Evolutionary conservation across 2,113 vertebrate species (phyloP).

Genomic region (Motacilla alba): DNA sequence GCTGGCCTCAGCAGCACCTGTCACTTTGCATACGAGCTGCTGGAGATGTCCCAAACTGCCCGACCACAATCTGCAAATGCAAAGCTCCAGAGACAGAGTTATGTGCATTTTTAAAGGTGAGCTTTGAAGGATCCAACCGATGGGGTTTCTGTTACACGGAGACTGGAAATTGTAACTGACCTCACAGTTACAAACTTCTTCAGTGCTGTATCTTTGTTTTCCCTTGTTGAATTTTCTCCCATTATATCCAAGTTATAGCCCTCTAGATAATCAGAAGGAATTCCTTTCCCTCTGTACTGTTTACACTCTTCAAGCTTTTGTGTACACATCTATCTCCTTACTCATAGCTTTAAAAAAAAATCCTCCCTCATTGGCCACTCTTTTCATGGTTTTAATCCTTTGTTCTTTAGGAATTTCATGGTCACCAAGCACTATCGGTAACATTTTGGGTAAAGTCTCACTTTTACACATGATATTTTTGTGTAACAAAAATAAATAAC

Average conservation of each 20-base stretch:
- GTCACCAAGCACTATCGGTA: neutral
- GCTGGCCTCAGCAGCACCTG: neutral
- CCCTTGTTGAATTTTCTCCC: conserved; percentile 36
- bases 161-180: neutral
- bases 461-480: neutral
- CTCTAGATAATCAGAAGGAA: conserved; percentile 35
- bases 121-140: neutral
- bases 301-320: conserved; percentile 58
- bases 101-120: neutral
- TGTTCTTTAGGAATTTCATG: conserved; percentile 44
- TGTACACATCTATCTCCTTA: conserved; percentile 58
- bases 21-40: fast-evolving
- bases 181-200: neutral
- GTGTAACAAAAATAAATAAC: neutral
- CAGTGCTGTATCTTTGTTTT: neutral
- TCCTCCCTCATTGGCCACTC: conserved; percentile 13
- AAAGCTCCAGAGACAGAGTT: neutral
- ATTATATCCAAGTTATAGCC: conserved; percentile 49
- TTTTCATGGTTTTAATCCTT: conserved; percentile 47
- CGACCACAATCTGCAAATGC: neutral
- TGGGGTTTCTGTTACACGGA: neutral
- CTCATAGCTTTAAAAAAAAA: conserved; percentile 32
- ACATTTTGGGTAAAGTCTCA: neutral
- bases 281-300: conserved; percentile 51
- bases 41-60: neutral